Percentiles rank a stretch among this genome's conserved stretches.
These are phyloP conservation scores for Podarcis siculus DNA, from an alignment of 2,797 vertebrate genomes.

Conservation along the genomic window DNA sequence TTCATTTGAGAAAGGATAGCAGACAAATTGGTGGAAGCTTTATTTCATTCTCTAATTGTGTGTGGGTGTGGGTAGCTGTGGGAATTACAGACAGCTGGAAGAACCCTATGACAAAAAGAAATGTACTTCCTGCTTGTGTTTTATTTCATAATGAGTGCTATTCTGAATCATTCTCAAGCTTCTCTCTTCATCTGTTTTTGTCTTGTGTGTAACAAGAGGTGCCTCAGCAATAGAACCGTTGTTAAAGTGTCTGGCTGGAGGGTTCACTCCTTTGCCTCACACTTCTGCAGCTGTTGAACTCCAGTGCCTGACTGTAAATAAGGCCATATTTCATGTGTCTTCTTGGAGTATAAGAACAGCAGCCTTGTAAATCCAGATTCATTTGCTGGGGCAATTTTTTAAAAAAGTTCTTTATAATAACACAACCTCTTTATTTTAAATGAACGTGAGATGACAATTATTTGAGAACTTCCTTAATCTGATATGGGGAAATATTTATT, in stretches of 20 bases:
- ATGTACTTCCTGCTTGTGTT: slow-evolving; percentile 60
- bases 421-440: slow-evolving; percentile 57
- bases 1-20: slow-evolving; percentile 53
- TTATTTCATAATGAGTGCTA: slow-evolving; percentile 60
- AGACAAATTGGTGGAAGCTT: slow-evolving; percentile 42
- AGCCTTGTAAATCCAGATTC: slow-evolving; percentile 57
- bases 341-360: slow-evolving; percentile 57
- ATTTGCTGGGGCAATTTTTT: slow-evolving; percentile 56
- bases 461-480: slow-evolving; percentile 49
- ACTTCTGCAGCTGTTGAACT: slow-evolving; percentile 53
- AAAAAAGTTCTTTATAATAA: slow-evolving; percentile 61
- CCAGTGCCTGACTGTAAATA: slow-evolving; percentile 59
- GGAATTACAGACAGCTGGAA: slow-evolving; percentile 58
- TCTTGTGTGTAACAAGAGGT: slow-evolving; percentile 67
- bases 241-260: slow-evolving; percentile 63
- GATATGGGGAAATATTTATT: slow-evolving; percentile 56
- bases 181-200: slow-evolving; percentile 69
- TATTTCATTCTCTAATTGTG: slow-evolving; percentile 55
- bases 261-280: slow-evolving; percentile 63
- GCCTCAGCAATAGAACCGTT: slow-evolving; percentile 65
- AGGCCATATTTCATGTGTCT: slow-evolving; percentile 48
- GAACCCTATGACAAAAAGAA: slow-evolving; percentile 62
- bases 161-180: slow-evolving; percentile 61
- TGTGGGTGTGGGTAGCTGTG: slow-evolving; percentile 52
- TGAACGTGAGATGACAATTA: slow-evolving; percentile 51